Conservation (phyloP, 2,888 invertebrate species). For the Tachina fera region DNA sequence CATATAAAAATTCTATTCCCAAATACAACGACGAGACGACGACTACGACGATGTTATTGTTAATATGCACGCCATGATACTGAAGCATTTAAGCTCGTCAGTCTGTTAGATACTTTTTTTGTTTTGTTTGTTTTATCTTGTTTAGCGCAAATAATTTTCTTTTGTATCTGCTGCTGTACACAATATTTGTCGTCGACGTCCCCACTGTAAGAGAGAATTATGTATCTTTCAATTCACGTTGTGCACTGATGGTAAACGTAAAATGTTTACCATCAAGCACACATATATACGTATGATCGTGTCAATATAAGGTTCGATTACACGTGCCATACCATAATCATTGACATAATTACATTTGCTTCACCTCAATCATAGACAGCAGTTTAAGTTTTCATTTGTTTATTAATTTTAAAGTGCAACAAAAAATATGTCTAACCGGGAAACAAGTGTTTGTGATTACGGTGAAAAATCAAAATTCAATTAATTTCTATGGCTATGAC, state of each 20-base stretch:
- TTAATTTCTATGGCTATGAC: too few relatives aligned
- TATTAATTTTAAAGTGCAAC: too few relatives aligned
- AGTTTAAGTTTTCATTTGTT: too few relatives aligned
- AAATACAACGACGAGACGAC: slow-evolving; percentile 1
- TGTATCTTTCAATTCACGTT: slow-evolving; percentile 30
- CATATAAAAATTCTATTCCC: not conserved
- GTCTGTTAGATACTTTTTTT: slow-evolving; percentile 52
- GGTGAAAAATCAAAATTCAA: too few relatives aligned
- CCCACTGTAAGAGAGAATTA: slow-evolving; percentile 46
- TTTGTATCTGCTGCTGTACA: slow-evolving; percentile 25
- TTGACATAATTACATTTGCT: too few relatives aligned
- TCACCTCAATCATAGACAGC: too few relatives aligned
- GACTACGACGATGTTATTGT: slow-evolving; percentile 51
- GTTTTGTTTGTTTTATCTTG: slow-evolving; percentile 7
- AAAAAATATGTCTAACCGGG: too few relatives aligned
- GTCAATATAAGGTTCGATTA: not conserved
- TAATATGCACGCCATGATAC: slow-evolving; percentile 57
- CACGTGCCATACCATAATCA: too few relatives aligned
- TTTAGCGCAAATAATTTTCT: slow-evolving; percentile 27
- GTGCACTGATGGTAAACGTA: slow-evolving; percentile 33
- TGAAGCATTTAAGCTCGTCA: slow-evolving; percentile 53
- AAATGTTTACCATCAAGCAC: slow-evolving; percentile 6
- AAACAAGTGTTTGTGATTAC: too few relatives aligned
- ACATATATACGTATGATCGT: slow-evolving; percentile 30
- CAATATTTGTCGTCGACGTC: slow-evolving; percentile 52